These are phyloP conservation scores for Hirtodrosophila trivittata DNA, from an alignment of 2,888 invertebrate genomes.

Conservation along the genomic window DNA sequence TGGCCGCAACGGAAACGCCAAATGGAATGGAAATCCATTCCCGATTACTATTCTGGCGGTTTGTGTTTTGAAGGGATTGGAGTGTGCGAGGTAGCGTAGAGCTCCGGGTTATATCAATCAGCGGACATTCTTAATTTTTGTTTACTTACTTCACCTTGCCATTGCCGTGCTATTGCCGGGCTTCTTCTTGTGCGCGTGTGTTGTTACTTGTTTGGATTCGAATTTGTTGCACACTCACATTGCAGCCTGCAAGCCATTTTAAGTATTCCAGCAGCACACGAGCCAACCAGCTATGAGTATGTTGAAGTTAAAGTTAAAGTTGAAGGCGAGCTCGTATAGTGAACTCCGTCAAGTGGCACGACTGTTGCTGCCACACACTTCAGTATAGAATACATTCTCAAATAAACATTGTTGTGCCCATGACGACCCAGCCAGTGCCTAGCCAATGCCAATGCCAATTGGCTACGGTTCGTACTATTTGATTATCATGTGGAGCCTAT, in stretches of 20 bases:
- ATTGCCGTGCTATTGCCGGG: slow-evolving; percentile 1
- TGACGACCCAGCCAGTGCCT: slow-evolving; percentile 1
- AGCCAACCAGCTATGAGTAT: slow-evolving; percentile 3
- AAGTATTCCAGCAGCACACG: slow-evolving; percentile 45
- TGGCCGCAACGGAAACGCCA: slow-evolving; percentile 71
- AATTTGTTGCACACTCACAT: slow-evolving; percentile 45
- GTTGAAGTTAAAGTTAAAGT: slow-evolving; percentile 9
- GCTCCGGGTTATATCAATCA: slow-evolving; percentile 78
- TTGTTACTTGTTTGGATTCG: slow-evolving; percentile 44
- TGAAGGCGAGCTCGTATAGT: slow-evolving; percentile 1
- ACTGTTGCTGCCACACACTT: slow-evolving; percentile 39
- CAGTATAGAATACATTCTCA: slow-evolving; percentile 53
- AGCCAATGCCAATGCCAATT: slow-evolving; percentile 43
- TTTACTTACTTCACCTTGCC: slow-evolving; percentile 65
- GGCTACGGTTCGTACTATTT: slow-evolving; percentile 28
- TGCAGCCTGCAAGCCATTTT: slow-evolving; percentile 46
- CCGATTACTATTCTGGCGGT: slow-evolving; percentile 39
- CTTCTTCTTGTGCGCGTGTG: slow-evolving; percentile 15
- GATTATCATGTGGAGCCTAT: slow-evolving; percentile 9
- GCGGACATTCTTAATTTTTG: slow-evolving; percentile 75
- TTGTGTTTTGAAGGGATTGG: neutral
- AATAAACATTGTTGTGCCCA: slow-evolving; percentile 52
- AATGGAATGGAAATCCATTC: slow-evolving; percentile 67
- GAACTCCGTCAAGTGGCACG: slow-evolving; percentile 19
- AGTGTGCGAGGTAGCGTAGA: slow-evolving; percentile 5